Base-by-base conservation (phyloP, 2,113 vertebrate species). In the Nyctibius bracteatus region DNA sequence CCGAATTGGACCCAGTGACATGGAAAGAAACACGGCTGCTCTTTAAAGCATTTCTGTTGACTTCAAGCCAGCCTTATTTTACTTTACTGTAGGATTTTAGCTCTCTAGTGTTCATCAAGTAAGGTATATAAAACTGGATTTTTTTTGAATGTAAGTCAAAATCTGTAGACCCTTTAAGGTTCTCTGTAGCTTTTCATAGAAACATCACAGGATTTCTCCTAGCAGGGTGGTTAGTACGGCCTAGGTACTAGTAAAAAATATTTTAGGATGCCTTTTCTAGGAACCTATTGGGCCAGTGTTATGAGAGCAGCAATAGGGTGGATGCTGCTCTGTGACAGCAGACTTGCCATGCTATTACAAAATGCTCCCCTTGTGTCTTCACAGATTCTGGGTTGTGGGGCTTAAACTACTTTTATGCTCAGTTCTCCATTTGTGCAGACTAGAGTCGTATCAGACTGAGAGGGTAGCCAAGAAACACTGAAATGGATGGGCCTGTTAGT, bases 11-110 rank as follows among this genome's bases (percentile, higher is more conserved):
- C 33, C 47, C 77, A 92, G 65, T 91, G 77, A 91, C 57, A 33
- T 61, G 80, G 88, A 94, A 95, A 92, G 87, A 88, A 93, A 79
- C 51, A 55, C 1, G 5, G 12, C 61, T 94, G 71, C 47, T 88
- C 73, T 92, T 94, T 61, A 83, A 94, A 96, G 68, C 19, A 2
- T 91, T 96, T 67, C 84, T 94, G 27, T 94, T 92, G 55, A 91
- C 77, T 95, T 91, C 77, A 87, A 91, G 80, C 57, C 68, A 72
- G 70, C 57, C 30, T 77, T 66, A 47, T 74, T 73, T 85, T 85
- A 70, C 44, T 91, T 89, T 41, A 30, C 57, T 65, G 24, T 61
- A 72, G 73, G 31, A 81, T 92, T 89, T 89, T 93, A 91, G 62
- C n/a, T 57, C 47, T 66, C 25, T 66, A 35, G 46, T 84, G 33